These are phyloP conservation scores for Aix galericulata DNA, from an alignment of 2,113 vertebrate species.

Conservation along the genomic window DNA sequence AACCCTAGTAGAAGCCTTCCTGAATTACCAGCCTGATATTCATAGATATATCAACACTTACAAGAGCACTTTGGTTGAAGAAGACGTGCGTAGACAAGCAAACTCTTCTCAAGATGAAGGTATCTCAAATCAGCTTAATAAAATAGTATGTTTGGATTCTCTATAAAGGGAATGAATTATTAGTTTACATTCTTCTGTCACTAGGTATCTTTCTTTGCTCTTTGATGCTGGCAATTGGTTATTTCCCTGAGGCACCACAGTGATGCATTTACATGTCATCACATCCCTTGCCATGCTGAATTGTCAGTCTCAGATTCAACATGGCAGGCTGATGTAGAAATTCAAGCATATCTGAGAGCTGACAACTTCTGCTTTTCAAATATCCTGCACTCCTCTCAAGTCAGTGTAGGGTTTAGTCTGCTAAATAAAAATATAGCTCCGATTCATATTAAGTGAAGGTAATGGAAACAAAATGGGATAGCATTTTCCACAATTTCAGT, in stretches of 20 bases:
- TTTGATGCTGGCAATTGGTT: constrained; percentile 63
- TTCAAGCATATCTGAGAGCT: not conserved
- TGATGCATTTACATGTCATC: constrained; percentile 33
- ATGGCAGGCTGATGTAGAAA: not conserved
- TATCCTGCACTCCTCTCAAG: not conserved
- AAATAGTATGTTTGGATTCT: constrained; percentile 50
- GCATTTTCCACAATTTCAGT: not conserved
- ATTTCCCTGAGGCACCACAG: constrained; percentile 35
- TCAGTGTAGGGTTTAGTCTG: not conserved
- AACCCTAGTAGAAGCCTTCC: not conserved
- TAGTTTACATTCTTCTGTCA: constrained; percentile 61
- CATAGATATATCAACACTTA: not conserved
- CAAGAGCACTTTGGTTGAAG: not conserved
- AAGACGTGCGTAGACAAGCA: not conserved
- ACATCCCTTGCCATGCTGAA: not conserved
- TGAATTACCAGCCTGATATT: not conserved
- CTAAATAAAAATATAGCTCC: not conserved
- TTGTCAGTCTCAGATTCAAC: constrained; percentile 11
- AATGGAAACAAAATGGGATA: not conserved
- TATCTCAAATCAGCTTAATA: constrained; percentile 33
- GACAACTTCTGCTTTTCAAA: not conserved
- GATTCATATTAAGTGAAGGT: not conserved
- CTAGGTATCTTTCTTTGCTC: constrained; percentile 2
- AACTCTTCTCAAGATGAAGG: constrained; percentile 39
- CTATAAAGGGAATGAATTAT: constrained; percentile 68